Percentiles rank a stretch among this genome's conserved stretches.
phyloP scores from a whole-genome alignment of 2,113 vertebrate genomes.

The Brachypodius melanocephalos region DNA sequence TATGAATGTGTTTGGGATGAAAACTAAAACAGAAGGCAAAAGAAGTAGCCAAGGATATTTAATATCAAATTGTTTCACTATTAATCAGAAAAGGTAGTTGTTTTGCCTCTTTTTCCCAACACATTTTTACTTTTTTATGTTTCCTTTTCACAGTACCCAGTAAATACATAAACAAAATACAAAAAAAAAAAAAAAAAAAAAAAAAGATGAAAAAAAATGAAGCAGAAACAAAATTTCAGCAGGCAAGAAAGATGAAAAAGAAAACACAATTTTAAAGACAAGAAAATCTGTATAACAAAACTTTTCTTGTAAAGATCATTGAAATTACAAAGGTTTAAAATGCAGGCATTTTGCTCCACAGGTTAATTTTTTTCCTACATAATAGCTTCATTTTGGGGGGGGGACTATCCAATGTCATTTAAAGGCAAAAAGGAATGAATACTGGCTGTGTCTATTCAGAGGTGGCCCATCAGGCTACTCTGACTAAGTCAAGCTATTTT shows the following conservation, averaged over 20 bases:
- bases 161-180: neutral
- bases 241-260: accelerated
- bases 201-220: neutral
- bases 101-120: neutral
- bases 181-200: neutral
- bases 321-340: neutral
- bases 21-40: neutral
- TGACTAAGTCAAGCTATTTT: neutral
- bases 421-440: neutral
- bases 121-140: neutral
- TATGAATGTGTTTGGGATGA: neutral
- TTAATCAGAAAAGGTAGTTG: neutral
- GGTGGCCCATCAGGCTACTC: neutral
- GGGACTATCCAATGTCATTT: neutral
- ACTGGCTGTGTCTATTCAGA: neutral
- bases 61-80: neutral
- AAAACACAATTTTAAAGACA: neutral
- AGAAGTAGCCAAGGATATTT: neutral
- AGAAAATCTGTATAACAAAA: neutral
- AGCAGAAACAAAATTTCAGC: neutral
- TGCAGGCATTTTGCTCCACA: neutral
- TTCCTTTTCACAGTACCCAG: neutral
- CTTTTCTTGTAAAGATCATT: neutral
- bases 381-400: neutral
- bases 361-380: neutral